Percentiles rank a stretch among this genome's conserved stretches.
Evolutionary conservation across 2,113 vertebrate genomes (phyloP).

Genomic region (Lethenteron reissneri): DNA sequence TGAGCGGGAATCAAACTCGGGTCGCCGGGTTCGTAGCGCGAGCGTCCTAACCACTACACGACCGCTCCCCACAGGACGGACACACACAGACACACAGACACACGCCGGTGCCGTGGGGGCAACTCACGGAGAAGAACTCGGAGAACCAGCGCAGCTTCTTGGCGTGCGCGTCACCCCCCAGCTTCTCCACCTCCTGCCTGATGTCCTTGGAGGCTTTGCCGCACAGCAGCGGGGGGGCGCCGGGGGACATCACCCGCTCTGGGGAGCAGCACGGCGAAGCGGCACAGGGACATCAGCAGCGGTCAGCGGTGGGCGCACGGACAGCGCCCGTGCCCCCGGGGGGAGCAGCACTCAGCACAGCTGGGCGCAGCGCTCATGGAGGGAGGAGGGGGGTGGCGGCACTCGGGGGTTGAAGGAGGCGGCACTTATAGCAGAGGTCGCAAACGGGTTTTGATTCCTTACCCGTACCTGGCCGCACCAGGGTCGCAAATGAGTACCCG

Average conservation of each 20-base stretch:
- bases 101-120: neutral
- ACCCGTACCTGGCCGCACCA: no score
- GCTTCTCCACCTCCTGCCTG: slow-evolving; percentile 76
- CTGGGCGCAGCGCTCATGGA: no score
- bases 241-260: slow-evolving; percentile 56
- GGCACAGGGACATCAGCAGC: no score
- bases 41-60: neutral
- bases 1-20: neutral
- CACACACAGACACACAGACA: neutral
- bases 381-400: no score
- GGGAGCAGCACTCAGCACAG: no score
- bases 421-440: no score
- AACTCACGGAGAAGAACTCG: slow-evolving; percentile 68
- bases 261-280: neutral
- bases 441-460: no score
- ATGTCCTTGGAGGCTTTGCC: slow-evolving; percentile 74
- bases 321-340: no score
- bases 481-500: no score
- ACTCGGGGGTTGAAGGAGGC: no score
- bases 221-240: slow-evolving; percentile 51
- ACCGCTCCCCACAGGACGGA: neutral
- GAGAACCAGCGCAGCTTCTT: slow-evolving; percentile 83
- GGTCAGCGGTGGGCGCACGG: no score
- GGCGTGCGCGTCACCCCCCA: slow-evolving; percentile 23
- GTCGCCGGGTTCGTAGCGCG: neutral